A percentile compares a stretch with the other conserved stretches of the same genome.
These are phyloP conservation scores for Melanotus villosus DNA, from an alignment of 2,888 invertebrate genomes.

Conservation along the genomic window DNA sequence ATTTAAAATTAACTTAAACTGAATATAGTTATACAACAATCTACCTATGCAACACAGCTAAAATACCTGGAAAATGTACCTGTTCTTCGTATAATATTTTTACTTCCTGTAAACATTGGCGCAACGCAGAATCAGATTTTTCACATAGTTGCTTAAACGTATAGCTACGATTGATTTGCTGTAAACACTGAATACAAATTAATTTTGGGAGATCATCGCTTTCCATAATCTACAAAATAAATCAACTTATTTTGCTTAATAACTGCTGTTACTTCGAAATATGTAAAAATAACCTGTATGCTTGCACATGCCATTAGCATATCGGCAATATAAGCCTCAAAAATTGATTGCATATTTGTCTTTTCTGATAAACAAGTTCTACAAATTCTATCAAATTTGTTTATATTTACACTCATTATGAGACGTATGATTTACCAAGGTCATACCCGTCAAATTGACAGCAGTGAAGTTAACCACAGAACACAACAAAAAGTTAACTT, in stretches of 20 bases:
- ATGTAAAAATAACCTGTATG: constrained; percentile 56
- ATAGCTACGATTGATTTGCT: constrained; percentile 60
- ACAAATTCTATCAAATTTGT: constrained; percentile 62
- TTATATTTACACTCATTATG: constrained; percentile 10
- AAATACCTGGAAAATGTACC: too few relatives aligned
- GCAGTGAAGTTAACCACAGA: neutral
- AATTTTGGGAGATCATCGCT: constrained; percentile 62
- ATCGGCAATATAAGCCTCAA: constrained; percentile 61
- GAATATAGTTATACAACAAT: too few relatives aligned
- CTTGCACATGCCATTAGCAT: constrained; percentile 64
- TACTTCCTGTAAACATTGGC: constrained; percentile 57
- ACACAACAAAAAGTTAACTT: too few relatives aligned
- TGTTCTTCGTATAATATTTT: too few relatives aligned
- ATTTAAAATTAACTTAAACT: too few relatives aligned
- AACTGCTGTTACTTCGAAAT: too few relatives aligned
- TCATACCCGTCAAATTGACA: neutral
- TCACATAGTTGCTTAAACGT: constrained; percentile 63
- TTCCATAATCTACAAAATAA: constrained; percentile 57
- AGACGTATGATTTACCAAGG: neutral
- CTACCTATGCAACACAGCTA: too few relatives aligned
- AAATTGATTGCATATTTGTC: constrained; percentile 59
- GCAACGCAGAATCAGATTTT: constrained; percentile 60
- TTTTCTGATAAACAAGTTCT: constrained; percentile 62
- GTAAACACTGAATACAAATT: constrained; percentile 62
- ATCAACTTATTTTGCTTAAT: too few relatives aligned